Conservation (phyloP, 2,888 invertebrate genomes). For the Amphipyra berbera region DNA sequence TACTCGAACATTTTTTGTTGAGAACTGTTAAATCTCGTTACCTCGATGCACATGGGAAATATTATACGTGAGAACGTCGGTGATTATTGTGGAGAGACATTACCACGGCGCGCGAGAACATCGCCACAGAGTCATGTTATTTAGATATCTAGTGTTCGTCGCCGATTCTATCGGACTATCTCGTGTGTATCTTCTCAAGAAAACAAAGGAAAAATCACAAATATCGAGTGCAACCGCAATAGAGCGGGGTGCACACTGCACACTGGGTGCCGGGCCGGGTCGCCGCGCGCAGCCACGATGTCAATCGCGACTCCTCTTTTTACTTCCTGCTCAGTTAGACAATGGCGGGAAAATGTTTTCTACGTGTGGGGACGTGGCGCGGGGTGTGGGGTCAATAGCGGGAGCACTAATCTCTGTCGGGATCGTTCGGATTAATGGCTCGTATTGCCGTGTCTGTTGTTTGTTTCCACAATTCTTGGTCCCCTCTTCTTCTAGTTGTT, state of each 20-base stretch:
- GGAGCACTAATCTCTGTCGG: constrained; percentile 86
- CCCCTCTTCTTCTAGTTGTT: constrained; percentile 77
- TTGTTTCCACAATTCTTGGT: constrained; percentile 80
- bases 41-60: constrained; percentile 72
- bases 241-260: constrained; percentile 51
- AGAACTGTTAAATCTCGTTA: constrained; percentile 67
- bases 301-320: constrained; percentile 84
- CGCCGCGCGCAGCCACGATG: constrained; percentile 73
- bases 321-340: constrained; percentile 82
- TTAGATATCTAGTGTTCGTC: constrained; percentile 48
- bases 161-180: constrained; percentile 53
- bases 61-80: constrained; percentile 72
- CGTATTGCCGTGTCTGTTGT: constrained; percentile 86
- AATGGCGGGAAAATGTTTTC: constrained; percentile 86
- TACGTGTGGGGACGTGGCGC: constrained; percentile 76
- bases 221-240: constrained; percentile 52
- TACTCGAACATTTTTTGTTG: constrained; percentile 48
- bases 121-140: constrained; percentile 51
- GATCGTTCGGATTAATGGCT: constrained; percentile 87
- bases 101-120: constrained; percentile 66
- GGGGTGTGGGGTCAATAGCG: constrained; percentile 81
- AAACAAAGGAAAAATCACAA: constrained; percentile 75
- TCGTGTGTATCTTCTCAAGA: constrained; percentile 68
- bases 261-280: constrained; percentile 56
- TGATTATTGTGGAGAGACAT: constrained; percentile 73